Conservation (phyloP, 2,113 vertebrate genomes). For the Syrrhaptes paradoxus region DNA sequence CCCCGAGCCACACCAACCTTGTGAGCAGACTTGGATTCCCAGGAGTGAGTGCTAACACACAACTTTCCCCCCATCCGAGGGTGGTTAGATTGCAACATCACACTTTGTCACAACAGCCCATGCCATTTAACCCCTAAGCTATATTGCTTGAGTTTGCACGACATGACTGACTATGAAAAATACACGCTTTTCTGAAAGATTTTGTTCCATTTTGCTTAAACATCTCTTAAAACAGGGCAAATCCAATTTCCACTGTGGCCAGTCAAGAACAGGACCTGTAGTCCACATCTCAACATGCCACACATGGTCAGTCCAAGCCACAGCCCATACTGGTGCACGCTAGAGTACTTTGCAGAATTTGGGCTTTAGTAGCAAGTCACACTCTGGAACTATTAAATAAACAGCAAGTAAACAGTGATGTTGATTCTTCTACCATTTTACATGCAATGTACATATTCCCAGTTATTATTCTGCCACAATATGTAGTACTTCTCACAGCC, state of each 20-base stretch:
- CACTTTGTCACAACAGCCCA: neutral
- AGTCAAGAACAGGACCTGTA: neutral
- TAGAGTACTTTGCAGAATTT: neutral
- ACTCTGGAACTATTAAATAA: neutral
- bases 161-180: neutral
- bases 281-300: neutral
- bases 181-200: neutral
- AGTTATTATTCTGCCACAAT: neutral
- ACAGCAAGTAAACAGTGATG: neutral
- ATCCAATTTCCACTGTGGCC: neutral
- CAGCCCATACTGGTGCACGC: neutral
- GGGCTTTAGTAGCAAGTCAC: neutral
- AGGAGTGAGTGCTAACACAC: neutral
- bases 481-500: neutral
- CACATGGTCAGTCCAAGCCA: rapidly evolving
- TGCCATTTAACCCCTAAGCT: neutral
- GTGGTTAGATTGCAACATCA: neutral
- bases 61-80: neutral
- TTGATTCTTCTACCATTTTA: neutral
- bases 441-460: neutral
- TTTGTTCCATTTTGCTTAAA: neutral
- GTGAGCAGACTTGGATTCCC: neutral
- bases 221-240: neutral
- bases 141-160: rapidly evolving
- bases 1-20: neutral